These are phyloP conservation scores for Puffinus mauretanicus DNA, from an alignment of 2,113 vertebrate species.

Conservation along the genomic window DNA sequence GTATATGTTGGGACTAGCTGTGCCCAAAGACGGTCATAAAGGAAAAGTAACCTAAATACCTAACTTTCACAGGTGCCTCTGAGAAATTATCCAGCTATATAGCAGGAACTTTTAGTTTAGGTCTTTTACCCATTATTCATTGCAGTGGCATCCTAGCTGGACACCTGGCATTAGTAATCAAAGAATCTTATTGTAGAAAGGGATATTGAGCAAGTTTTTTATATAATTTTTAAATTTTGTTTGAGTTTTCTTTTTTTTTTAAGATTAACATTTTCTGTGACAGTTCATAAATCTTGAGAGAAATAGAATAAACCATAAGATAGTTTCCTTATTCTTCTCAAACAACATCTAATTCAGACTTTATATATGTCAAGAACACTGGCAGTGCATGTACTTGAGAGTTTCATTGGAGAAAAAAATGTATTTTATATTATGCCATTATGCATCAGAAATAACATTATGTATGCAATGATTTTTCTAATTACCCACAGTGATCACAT, in stretches of 20 bases:
- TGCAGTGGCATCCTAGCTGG: not conserved
- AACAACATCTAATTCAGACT: not conserved
- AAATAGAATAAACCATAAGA: not conserved
- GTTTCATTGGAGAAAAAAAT: not conserved
- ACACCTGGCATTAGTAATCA: not conserved
- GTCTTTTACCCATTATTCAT: rapidly evolving
- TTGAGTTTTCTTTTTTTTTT: not conserved
- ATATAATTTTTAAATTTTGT: not conserved
- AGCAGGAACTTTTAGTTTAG: not conserved
- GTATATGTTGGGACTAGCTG: not conserved
- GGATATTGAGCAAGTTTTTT: not conserved
- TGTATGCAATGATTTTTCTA: not conserved
- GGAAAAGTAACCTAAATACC: not conserved
- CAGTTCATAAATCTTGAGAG: not conserved
- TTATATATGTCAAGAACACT: not conserved
- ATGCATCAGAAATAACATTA: not conserved
- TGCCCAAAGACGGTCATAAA: not conserved
- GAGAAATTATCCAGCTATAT: not conserved
- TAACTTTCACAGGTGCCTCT: not conserved
- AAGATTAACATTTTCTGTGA: not conserved
- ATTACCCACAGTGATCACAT: not conserved
- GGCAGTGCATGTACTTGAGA: not conserved
- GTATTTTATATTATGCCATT: not conserved
- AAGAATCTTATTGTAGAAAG: not conserved
- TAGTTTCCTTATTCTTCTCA: not conserved